Conservation (phyloP, 2,113 vertebrate species). For the Xenopus borealis region DNA sequence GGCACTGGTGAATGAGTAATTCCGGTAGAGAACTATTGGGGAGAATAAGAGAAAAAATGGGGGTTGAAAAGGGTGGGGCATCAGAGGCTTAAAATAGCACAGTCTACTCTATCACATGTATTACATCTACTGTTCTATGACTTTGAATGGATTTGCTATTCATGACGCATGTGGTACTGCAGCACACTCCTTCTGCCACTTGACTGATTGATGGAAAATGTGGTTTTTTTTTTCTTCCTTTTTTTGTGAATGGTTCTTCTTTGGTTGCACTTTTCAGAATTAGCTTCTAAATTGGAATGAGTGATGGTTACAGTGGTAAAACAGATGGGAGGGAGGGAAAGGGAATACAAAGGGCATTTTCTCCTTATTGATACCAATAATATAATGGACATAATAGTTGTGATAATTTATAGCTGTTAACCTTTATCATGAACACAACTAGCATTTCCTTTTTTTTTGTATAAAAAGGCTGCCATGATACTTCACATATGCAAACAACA, state of each 20-base stretch:
- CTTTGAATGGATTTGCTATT: constrained; percentile 19
- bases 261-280: constrained; percentile 25
- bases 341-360: not conserved
- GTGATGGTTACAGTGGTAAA: constrained; percentile 5
- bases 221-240: not conserved
- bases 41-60: not conserved
- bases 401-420: too few species aligned
- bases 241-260: constrained; percentile 21
- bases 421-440: not conserved
- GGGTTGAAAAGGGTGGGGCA: constrained; percentile 20
- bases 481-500: too few species aligned
- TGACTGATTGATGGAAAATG: constrained; percentile 29
- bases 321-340: constrained; percentile 3
- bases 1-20: constrained; percentile 18
- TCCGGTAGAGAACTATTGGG: constrained; percentile 1
- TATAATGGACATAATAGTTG: not conserved
- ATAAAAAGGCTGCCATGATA: too few species aligned
- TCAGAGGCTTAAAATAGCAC: constrained; percentile 37
- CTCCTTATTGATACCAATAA: not conserved
- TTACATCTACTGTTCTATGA: constrained; percentile 6
- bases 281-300: constrained; percentile 18
- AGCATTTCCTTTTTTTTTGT: not conserved
- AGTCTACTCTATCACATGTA: not conserved
- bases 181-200: constrained; percentile 2
- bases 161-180: constrained; percentile 30